These are phyloP conservation scores for chimpanzee (Pan troglodytes) DNA, from an alignment of 2,113 vertebrate genomes.

Conservation along the genomic window NHGRI_mPanTro3-v2.1_pri NC_072402.2:161032001-161032500, in stretches of 20 bases:
- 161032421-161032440: background rate
- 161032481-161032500: background rate
- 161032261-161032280: background rate
- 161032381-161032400: background rate
- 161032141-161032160: background rate
- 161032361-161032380: background rate
- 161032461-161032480: background rate
- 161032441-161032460: background rate
- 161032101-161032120: background rate
- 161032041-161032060: background rate
- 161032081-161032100: background rate
- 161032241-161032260: background rate
- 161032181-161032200: background rate
- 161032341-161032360: background rate
- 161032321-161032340: conserved; percentile 1
- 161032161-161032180: background rate
- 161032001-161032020: background rate
- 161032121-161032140: background rate
- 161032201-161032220: background rate
- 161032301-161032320: background rate
- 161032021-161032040: background rate
- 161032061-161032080: background rate
- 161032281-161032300: background rate
- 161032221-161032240: background rate
- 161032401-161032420: background rate